phyloP scores from a whole-genome alignment of 30 jellyfish, hydroid and myxozoan species.

The Clytia hemisphaerica region DNA sequence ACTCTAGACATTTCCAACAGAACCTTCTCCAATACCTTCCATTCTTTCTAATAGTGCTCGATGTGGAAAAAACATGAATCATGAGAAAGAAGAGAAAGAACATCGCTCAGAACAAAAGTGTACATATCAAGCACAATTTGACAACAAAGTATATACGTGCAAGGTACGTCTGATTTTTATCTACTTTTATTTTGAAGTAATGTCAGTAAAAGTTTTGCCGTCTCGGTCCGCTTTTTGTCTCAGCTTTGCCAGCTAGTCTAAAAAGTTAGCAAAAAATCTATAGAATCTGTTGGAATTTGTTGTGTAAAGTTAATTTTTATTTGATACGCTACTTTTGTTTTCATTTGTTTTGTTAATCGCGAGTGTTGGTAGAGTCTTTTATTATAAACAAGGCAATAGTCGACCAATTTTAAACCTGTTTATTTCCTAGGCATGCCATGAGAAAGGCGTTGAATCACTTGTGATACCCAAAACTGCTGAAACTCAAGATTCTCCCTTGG shows the following conservation, averaged over 20 bases:
- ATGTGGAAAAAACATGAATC: slow-evolving; percentile 90
- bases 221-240: too few species aligned
- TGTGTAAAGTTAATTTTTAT: background rate
- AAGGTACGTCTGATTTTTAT: slow-evolving; percentile 40
- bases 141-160: slow-evolving; percentile 69
- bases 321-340: background rate
- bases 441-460: slow-evolving; percentile 81
- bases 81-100: slow-evolving; percentile 64
- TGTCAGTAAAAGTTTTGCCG: too few species aligned
- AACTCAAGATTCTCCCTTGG: slow-evolving; percentile 82
- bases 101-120: slow-evolving; percentile 65
- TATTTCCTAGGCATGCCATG: slow-evolving; percentile 61
- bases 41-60: too few species aligned
- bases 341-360: background rate
- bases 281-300: too few species aligned
- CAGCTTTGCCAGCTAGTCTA: too few species aligned
- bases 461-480: slow-evolving; percentile 90
- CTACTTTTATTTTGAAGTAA: too few species aligned
- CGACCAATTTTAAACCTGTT: too few species aligned
- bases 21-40: too few species aligned
- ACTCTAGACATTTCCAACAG: too few species aligned
- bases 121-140: slow-evolving; percentile 92
- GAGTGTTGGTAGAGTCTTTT: background rate
- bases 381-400: background rate
- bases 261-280: too few species aligned